Conservation (phyloP, 2,888 invertebrate genomes). For the Harpalus rufipes region DNA sequence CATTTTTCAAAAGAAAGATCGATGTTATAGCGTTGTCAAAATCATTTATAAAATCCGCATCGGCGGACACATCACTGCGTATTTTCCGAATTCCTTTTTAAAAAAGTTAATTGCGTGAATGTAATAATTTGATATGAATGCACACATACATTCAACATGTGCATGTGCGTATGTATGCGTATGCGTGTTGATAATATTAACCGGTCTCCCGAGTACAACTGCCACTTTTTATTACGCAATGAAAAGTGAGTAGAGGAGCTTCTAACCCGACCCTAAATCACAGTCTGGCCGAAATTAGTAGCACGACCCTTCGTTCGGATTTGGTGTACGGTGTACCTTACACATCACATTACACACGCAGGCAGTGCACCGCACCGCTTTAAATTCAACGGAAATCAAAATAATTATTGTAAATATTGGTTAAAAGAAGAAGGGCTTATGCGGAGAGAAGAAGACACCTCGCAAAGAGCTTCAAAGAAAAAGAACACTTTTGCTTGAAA, state of each 20-base stretch:
- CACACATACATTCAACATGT: conserved; percentile 63
- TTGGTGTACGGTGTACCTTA: not conserved
- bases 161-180: conserved; percentile 70
- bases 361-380: not conserved
- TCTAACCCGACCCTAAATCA: conserved; percentile 49
- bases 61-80: conserved; percentile 17
- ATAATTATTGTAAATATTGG: too few relatives aligned
- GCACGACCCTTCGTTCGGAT: conserved; percentile 6
- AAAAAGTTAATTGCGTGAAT: conserved; percentile 37
- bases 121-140: conserved; percentile 30
- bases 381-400: too few relatives aligned
- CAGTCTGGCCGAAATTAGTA: conserved; percentile 54
- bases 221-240: conserved; percentile 74
- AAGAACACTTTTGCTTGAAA: too few relatives aligned
- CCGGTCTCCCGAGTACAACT: conserved; percentile 73
- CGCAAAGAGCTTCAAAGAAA: too few relatives aligned
- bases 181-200: conserved; percentile 73
- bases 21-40: conserved; percentile 9
- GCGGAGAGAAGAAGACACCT: too few relatives aligned
- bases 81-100: conserved; percentile 29
- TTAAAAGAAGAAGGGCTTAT: too few relatives aligned
- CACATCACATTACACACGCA: not conserved
- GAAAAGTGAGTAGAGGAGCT: conserved; percentile 21
- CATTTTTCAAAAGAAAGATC: conserved; percentile 28
- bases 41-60: conserved; percentile 40